Evolutionary conservation across 1,140 invertebrate genomes (phyloP).

Genomic region (Oryzaephilus surinamensis): DNA sequence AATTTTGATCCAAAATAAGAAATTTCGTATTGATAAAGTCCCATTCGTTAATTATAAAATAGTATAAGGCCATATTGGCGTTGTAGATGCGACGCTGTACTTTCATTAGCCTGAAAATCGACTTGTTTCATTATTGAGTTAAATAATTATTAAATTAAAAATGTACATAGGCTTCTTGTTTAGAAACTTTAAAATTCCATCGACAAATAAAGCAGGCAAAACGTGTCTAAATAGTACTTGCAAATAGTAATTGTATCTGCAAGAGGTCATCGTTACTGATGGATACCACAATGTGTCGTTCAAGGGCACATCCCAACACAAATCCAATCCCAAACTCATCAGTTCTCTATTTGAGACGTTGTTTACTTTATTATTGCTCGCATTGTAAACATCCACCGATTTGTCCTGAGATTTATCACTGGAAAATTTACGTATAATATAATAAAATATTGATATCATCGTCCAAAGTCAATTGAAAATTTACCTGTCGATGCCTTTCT

Average conservation of each 20-base stretch:
- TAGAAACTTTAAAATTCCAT: constrained; percentile 45
- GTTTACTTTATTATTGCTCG: constrained; percentile 51
- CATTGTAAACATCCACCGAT: constrained; percentile 65
- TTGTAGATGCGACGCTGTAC: constrained; percentile 70
- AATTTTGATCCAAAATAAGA: constrained; percentile 43
- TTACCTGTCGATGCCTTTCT: constrained; percentile 51
- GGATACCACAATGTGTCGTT: constrained; percentile 60
- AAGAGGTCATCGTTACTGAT: constrained; percentile 40
- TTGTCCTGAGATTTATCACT: neutral
- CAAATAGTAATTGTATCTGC: constrained; percentile 41
- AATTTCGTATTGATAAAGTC: constrained; percentile 67
- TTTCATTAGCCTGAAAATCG: constrained; percentile 54
- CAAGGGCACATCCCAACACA: constrained; percentile 47
- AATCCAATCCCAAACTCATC: constrained; percentile 40
- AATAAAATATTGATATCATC: too few species aligned
- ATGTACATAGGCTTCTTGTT: constrained; percentile 68
- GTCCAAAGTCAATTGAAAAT: too few species aligned
- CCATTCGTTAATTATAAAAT: constrained; percentile 76
- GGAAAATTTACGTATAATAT: neutral
- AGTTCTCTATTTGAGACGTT: constrained; percentile 55
- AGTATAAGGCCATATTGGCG: constrained; percentile 61
- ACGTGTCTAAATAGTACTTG: constrained; percentile 52
- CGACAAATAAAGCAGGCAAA: constrained; percentile 59
- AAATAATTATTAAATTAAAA: neutral
- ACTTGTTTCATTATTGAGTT: constrained; percentile 8